phyloP scores from a whole-genome alignment of 2,113 vertebrate species.

The human (Homo sapiens) region GRCh38 chr2:133078501-133079000 shows the following conservation, averaged over 20 bases:
- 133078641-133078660: neutral
- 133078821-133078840: neutral
- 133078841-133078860: neutral
- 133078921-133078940: neutral
- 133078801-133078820: neutral
- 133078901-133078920: neutral
- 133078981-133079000: slow-evolving; percentile 8
- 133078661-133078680: neutral
- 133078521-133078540: fast-evolving
- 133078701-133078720: neutral
- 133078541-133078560: neutral
- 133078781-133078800: neutral
- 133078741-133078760: neutral
- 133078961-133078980: neutral
- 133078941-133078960: neutral
- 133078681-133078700: too few species aligned
- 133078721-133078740: too few species aligned
- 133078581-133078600: neutral
- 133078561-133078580: neutral
- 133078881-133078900: neutral
- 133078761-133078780: neutral
- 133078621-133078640: neutral
- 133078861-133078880: neutral
- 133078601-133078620: neutral
- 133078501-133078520: neutral